phyloP scores from a whole-genome alignment of 1,140 invertebrate species.

The Brachionus paranguensis region DNA sequence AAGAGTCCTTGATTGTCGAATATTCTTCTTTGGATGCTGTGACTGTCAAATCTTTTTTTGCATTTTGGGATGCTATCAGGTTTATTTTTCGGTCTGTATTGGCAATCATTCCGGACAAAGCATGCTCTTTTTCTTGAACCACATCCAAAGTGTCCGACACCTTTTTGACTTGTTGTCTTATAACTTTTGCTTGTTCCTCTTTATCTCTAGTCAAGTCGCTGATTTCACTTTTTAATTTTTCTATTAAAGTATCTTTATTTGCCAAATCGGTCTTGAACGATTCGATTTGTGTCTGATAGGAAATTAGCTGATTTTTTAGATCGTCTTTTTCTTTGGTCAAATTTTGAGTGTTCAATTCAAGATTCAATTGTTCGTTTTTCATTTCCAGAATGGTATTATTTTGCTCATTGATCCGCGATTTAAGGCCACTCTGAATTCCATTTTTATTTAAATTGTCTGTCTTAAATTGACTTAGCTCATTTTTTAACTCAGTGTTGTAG shows the following conservation, averaged over 20 bases:
- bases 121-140: slow-evolving; percentile 29
- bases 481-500: slow-evolving; percentile 16
- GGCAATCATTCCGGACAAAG: slow-evolving; percentile 26
- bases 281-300: neutral
- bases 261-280: neutral
- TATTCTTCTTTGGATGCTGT: neutral
- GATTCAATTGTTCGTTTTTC: slow-evolving; percentile 27
- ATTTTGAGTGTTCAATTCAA: neutral
- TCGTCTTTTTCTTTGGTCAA: slow-evolving; percentile 29
- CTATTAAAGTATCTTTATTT: neutral
- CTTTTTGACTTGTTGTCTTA: slow-evolving; percentile 22
- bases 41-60: neutral
- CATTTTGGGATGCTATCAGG: neutral
- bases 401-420: slow-evolving; percentile 15
- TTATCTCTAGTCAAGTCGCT: neutral
- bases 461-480: slow-evolving; percentile 26
- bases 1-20: neutral
- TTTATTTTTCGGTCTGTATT: slow-evolving; percentile 23
- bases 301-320: neutral
- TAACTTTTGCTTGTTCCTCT: neutral
- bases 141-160: slow-evolving; percentile 19
- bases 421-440: slow-evolving; percentile 18
- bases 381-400: slow-evolving; percentile 28
- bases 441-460: slow-evolving; percentile 16
- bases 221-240: slow-evolving; percentile 4